Evolutionary conservation across 2,797 vertebrate genomes (phyloP).

Genomic region (Hemibagrus guttatus): DNA sequence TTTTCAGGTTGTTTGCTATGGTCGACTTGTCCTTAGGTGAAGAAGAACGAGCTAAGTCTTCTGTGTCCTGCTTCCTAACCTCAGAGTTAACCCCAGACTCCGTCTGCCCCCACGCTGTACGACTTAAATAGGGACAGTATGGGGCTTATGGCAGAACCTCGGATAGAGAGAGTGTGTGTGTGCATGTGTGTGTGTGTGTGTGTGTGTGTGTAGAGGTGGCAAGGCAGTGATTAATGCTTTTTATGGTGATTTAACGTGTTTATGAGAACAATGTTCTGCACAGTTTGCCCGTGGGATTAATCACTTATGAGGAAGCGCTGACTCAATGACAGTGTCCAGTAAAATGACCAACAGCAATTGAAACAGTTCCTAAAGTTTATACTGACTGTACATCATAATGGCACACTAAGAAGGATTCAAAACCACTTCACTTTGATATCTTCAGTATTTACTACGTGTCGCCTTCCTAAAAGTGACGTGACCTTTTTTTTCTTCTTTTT

Average conservation of each 20-base stretch:
- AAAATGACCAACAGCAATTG: slow-evolving; percentile 1
- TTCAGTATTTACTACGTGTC: neutral
- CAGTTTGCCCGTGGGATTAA: slow-evolving; percentile 28
- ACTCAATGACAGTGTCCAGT: slow-evolving; percentile 18
- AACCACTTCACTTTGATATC: neutral
- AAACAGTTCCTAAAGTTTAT: neutral
- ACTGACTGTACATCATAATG: neutral
- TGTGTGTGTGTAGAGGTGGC: slow-evolving; percentile 40
- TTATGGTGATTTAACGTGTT: slow-evolving; percentile 27
- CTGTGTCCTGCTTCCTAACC: slow-evolving; percentile 35
- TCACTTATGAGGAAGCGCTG: slow-evolving; percentile 29
- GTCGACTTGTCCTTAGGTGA: slow-evolving; percentile 54
- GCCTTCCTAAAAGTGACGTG: neutral
- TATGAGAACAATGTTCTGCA: slow-evolving; percentile 30
- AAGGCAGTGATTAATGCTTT: slow-evolving; percentile 39
- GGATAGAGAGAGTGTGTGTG: slow-evolving; percentile 51
- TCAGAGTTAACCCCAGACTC: slow-evolving; percentile 42
- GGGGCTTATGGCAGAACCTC: slow-evolving; percentile 45
- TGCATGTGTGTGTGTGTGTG: slow-evolving; percentile 41
- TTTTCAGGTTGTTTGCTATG: slow-evolving; percentile 54
- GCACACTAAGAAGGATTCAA: neutral
- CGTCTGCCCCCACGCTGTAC: slow-evolving; percentile 20
- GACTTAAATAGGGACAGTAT: slow-evolving; percentile 43
- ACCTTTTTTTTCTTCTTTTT: neutral
- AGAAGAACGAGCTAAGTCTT: slow-evolving; percentile 54